Base-by-base conservation (phyloP, 1,140 invertebrate species). In the Eumeta japonica region DNA sequence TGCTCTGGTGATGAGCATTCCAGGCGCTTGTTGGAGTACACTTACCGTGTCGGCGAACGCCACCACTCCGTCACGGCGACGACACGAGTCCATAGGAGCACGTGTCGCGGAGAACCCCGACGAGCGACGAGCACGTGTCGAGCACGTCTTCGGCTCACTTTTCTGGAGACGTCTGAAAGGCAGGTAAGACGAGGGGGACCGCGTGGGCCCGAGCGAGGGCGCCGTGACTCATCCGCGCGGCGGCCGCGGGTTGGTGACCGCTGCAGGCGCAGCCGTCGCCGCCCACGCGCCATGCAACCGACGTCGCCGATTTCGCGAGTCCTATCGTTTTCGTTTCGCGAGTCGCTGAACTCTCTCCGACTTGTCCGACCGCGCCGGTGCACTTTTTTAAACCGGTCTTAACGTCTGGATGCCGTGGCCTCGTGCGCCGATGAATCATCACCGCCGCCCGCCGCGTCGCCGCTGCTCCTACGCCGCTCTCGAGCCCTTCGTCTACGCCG, bases 21-120 rank as follows among this genome's bases (percentile, higher is more conserved):
- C 90, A 89, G 90, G 89, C 89, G 91, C 86, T 89, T 93, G 89
- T 89, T 90, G 90, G 89, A 92, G 90, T 92, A 88, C 90, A 92
- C 81, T 84, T 82, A 83, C 79, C 83, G 81, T 84, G 83, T 78
- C 75, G 77, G 72, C 73, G 71, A 63, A 55, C 57, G 18, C 55
- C 71, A 30, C 45, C 62, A 13, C 18, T n/a, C n/a, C n/a, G n/a
- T n/a, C n/a, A n/a, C n/a, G n/a, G n/a, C n/a, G n/a, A n/a, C n/a
- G n/a, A n/a, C n/a, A n/a, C n/a, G n/a, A n/a, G n/a, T n/a, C n/a
- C n/a, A n/a, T n/a, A n/a, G n/a, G n/a, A n/a, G n/a, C n/a, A n/a
- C n/a, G n/a, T n/a, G n/a, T n/a, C n/a, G n/a, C n/a, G n/a, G n/a
- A n/a, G n/a, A n/a, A n/a, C n/a, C n/a, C n/a, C 37, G 37, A 4